Evolutionary conservation across 2,113 vertebrate species (phyloP), one percentile per base, ranked within the genome.

Genomic region (Saimiri boliviensis): DNA sequence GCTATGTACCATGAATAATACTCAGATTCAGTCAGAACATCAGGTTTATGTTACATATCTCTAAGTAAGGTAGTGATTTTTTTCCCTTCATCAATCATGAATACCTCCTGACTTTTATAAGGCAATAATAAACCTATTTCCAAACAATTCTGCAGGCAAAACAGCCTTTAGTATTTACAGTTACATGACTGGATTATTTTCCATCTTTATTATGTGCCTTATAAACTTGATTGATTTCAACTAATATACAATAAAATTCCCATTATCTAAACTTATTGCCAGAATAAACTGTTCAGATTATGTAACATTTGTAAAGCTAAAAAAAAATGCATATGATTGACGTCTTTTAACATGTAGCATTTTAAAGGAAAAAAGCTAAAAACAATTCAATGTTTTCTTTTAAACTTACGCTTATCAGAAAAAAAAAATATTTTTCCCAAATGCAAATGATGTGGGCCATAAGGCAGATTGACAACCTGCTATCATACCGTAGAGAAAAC

Each of bases 11-110:
- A 98, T 98, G 97, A 99, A 98, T 99, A 99, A 99, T 98, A 99
- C 99, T 97, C 99, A 99, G 86, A 98, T 99, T 98, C 98, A 99
- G 95, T 98, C 94, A 98, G 98, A 98, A 98, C 91, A 98, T 98
- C 88, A 98, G 97, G 97, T 98, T 98, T 97, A 98, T 94, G 98
- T 99, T 98, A 98, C 93, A 98, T 97, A 98, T 98, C 97, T 98
- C 98, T 98, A 82, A 99, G 98, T 98, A 99, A 99, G 98, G 98
- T 96, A 96, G 94, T 98, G 96, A 98, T 97, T 97, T 95, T 88
- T 97, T 86, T 11, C 80, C 49, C 95, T 97, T 96, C 87, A 97
- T 94, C 92, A 98, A 97, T 98, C 96, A 97, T 77, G 71, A 92
- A 90, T 86, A 92, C 71, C 79, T 97, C 82, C 82, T 95, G 93